These are phyloP conservation scores for Gyps fulvus DNA, from an alignment of 2,113 vertebrate species.

Conservation along the genomic window DNA sequence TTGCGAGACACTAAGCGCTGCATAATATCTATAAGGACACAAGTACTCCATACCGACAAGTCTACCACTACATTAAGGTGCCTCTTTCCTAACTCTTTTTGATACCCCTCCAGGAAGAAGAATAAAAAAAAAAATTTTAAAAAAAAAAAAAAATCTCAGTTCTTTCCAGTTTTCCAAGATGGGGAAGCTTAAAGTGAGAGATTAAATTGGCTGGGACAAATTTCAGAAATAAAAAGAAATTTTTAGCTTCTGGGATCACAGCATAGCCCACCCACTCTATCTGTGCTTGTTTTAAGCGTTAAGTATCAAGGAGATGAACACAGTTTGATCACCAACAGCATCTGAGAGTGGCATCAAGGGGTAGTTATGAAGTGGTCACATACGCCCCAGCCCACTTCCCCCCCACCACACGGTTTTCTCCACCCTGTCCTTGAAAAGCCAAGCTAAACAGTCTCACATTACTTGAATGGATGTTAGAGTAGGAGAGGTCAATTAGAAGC, in stretches of 20 bases:
- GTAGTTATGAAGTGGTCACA: not conserved
- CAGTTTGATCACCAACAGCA: not conserved
- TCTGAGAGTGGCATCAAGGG: not conserved
- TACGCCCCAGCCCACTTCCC: not conserved
- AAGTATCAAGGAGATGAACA: not conserved
- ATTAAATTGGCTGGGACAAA: not conserved
- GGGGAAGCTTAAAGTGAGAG: not conserved
- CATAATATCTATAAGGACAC: not conserved
- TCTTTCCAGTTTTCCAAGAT: not conserved
- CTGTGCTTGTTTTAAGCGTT: not conserved
- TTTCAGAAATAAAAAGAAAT: not conserved
- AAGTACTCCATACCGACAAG: not conserved
- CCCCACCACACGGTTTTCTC: not conserved
- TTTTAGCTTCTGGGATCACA: not conserved
- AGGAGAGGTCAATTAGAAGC: conserved; percentile 35
- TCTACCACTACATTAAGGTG: not conserved
- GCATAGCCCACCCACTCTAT: not conserved
- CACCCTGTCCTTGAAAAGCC: not conserved
- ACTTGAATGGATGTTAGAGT: not conserved
- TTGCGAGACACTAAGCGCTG: not conserved
- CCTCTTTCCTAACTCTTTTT: not conserved
- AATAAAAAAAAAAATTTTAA: too few relatives aligned
- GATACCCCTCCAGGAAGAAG: too few relatives aligned
- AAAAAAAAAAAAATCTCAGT: not conserved
- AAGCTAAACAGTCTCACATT: not conserved